Percentiles rank a stretch among this genome's conserved stretches.
phyloP scores from a whole-genome alignment of 2,797 vertebrate genomes.

The Urocyon cinereoargenteus region DNA sequence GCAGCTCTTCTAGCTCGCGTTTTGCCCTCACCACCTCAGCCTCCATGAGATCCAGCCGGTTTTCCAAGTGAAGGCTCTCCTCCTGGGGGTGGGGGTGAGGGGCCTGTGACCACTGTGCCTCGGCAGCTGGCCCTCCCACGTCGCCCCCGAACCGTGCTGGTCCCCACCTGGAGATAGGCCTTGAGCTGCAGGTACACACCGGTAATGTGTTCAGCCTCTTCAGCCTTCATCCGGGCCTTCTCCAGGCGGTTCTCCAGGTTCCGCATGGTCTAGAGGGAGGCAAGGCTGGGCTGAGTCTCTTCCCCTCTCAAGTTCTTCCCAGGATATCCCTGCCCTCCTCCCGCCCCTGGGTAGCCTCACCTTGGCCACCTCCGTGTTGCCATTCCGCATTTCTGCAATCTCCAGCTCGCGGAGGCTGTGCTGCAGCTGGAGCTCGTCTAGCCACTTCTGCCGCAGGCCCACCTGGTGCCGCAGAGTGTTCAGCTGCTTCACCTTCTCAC shows the following conservation, averaged over 20 bases:
- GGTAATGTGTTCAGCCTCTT: conserved; percentile 90
- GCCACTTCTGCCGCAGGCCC: conserved; percentile 80
- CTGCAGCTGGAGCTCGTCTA: conserved; percentile 88
- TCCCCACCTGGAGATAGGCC: conserved; percentile 90
- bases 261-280: conserved; percentile 87
- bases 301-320: rapidly evolving
- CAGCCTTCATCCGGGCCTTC: conserved; percentile 92
- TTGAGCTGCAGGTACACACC: conserved; percentile 91
- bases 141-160: rapidly evolving
- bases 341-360: conserved; percentile 76
- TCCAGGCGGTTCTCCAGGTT: conserved; percentile 93
- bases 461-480: conserved; percentile 90
- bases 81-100: conserved; percentile 84
- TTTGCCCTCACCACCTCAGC: conserved; percentile 88
- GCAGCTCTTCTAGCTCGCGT: conserved; percentile 89
- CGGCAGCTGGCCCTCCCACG: neutral
- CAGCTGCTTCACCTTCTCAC: conserved; percentile 89
- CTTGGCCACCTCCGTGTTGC: conserved; percentile 86
- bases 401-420: conserved; percentile 83
- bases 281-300: neutral
- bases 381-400: conserved; percentile 8
- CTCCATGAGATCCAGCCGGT: conserved; percentile 90
- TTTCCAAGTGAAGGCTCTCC: conserved; percentile 91
- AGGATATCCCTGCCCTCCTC: neutral
- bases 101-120: neutral